Evolutionary conservation across 2,113 vertebrate species (phyloP), one percentile per base, ranked within the genome.

Genomic region (Sturnira hondurensis): DNA sequence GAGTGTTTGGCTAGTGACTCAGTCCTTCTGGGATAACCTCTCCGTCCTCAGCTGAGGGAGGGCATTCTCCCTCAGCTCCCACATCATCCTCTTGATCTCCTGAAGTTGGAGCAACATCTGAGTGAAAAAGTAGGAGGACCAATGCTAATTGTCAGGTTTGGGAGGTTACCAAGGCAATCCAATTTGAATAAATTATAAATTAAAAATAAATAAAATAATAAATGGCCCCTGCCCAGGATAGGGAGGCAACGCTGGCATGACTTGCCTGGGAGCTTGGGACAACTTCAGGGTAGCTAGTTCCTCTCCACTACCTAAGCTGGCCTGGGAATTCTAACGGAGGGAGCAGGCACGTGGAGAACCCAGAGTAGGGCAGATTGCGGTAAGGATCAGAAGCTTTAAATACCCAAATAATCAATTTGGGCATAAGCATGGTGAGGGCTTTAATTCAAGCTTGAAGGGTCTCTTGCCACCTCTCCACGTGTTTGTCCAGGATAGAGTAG

Each of bases 141-240:
- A 93, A 95, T 86, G 96, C 82, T 96, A 97, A 97, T 97, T 47
- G 56, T 93, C 86, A 97, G 94, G 95, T 97, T 65, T 97, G 91
- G 96, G 91, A 96, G 86, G 96, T 94, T 92, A 97, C 89, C 96
- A 97, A 97, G 95, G 96, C 97, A 94, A 95, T 97, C 96, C 96
- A 97, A 97, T 97, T 94, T 89, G 95, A 98, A 98, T 98, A 98
- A 98, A 96, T 98, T 98, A 98, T 98, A 97, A 97, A 96, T 98
- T 97, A 98, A 97, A 97, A 98, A 98, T 98, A 98, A 98, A 98
- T 97, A 97, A 97, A 97, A 94, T 97, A 97, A 94, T 95, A 97
- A 97, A 80, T 96, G 94, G 91, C 70, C 96, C 97, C 97, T 97
- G 91, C 96, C 96, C 96, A 96, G 96, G 83, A 94, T 89, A 91